Conservation (phyloP, 2,888 invertebrate species). For the Synanthedon formicaeformis region DNA sequence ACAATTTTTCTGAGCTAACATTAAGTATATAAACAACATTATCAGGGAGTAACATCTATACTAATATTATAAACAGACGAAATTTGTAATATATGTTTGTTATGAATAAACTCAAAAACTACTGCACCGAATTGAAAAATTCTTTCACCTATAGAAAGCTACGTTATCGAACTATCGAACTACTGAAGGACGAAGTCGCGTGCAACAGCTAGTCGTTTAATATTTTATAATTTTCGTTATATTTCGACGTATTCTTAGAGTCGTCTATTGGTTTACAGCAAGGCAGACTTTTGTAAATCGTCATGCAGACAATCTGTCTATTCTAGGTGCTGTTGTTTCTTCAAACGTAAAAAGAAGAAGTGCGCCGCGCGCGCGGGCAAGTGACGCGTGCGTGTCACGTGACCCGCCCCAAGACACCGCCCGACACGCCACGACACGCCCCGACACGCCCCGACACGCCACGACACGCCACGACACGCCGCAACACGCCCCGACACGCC, state of each 20-base stretch:
- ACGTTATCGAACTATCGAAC: no score
- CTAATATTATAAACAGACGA: no score
- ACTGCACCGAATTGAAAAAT: no score
- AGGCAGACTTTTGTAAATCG: constrained; percentile 65
- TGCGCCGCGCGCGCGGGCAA: constrained; percentile 85
- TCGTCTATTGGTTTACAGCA: constrained; percentile 3
- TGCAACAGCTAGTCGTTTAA: no score
- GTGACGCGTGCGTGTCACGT: constrained; percentile 76
- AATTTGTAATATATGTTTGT: no score
- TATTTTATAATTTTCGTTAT: no score
- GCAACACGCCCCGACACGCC: constrained; percentile 6
- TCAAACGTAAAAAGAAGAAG: constrained; percentile 99
- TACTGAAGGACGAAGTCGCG: no score
- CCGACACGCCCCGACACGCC: neutral
- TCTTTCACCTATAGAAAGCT: no score
- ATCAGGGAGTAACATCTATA: no score
- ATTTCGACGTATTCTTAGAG: neutral
- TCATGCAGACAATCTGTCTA: constrained; percentile 68
- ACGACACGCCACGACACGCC: neutral
- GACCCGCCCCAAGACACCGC: constrained; percentile 18
- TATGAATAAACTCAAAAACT: no score
- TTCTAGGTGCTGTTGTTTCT: constrained; percentile 98
- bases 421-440: constrained; percentile 7
- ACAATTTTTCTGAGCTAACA: no score
- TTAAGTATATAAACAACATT: no score